Percentiles rank a stretch among this genome's conserved stretches.
phyloP scores from a whole-genome alignment of 1,140 invertebrate genomes.

The Neuroterus valhalla region DNA sequence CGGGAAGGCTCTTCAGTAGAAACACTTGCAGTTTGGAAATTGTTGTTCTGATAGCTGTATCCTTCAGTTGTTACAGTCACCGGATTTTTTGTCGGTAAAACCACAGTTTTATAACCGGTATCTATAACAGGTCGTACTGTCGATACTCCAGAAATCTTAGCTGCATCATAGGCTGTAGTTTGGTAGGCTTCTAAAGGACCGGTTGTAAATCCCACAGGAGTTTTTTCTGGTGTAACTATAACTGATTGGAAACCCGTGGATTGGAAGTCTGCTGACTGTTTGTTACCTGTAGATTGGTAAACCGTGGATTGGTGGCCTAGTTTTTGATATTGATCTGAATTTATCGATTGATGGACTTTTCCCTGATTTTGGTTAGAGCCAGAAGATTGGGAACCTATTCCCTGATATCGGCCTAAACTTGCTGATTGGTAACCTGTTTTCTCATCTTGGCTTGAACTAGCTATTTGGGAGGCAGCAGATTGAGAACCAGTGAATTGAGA shows the following conservation, averaged over 20 bases:
- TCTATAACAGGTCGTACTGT: constrained; percentile 55
- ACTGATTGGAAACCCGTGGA: constrained; percentile 34
- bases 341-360: not conserved
- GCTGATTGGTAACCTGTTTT: not conserved
- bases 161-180: constrained; percentile 54
- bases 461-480: too few species aligned
- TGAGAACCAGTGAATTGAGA: not conserved
- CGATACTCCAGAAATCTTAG: constrained; percentile 53
- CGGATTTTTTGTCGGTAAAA: constrained; percentile 53
- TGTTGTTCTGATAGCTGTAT: constrained; percentile 38
- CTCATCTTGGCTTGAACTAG: not conserved
- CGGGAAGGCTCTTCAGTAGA: constrained; percentile 37
- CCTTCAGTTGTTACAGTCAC: constrained; percentile 39
- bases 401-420: not conserved
- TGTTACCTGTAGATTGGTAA: constrained; percentile 32
- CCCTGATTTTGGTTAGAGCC: not conserved
- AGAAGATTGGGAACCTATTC: not conserved
- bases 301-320: not conserved
- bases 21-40: constrained; percentile 42
- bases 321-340: not conserved
- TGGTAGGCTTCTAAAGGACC: constrained; percentile 54
- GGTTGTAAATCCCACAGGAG: constrained; percentile 57
- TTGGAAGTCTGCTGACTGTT: constrained; percentile 30
- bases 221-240: constrained; percentile 47
- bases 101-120: constrained; percentile 53